Conservation (phyloP, 2,797 vertebrate species). For the Siniperca undulata region DNA sequence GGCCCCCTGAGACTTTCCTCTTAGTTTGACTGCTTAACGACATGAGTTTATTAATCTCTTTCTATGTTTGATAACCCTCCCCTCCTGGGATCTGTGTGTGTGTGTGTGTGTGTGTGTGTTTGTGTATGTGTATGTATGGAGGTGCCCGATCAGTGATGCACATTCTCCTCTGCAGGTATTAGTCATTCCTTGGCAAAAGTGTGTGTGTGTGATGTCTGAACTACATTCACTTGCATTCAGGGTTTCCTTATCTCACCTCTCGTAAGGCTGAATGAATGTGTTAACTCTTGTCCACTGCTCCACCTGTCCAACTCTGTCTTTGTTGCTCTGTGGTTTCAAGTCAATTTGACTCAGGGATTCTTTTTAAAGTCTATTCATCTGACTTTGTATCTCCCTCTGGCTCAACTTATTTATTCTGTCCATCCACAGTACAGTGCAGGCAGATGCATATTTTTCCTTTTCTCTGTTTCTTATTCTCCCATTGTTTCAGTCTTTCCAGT, state of each 20-base stretch:
- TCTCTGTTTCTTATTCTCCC: not conserved
- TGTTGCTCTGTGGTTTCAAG: conserved; percentile 13
- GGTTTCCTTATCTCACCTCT: conserved; percentile 45
- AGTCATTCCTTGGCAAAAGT: conserved; percentile 36
- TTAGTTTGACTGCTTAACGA: conserved; percentile 56
- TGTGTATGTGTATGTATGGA: conserved; percentile 22
- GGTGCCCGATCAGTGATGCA: conserved; percentile 33
- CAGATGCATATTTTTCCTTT: not conserved
- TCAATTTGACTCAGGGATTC: conserved; percentile 16
- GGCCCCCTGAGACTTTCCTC: conserved; percentile 48
- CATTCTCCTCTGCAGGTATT: conserved; percentile 36
- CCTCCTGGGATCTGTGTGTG: not conserved
- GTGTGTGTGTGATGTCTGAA: conserved; percentile 25
- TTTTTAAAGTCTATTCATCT: not conserved
- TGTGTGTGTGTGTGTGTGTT: conserved; percentile 4
- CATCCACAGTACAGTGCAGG: not conserved
- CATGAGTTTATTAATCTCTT: conserved; percentile 53
- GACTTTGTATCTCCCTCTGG: not conserved
- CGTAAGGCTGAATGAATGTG: conserved; percentile 31
- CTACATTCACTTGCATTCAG: conserved; percentile 18
- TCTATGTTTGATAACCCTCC: conserved; percentile 52
- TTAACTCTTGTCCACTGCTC: conserved; percentile 3
- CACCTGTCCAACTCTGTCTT: conserved; percentile 19
- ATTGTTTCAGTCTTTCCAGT: not conserved
- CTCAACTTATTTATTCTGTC: not conserved